Base-by-base conservation (phyloP, 2,797 vertebrate genomes). In the Acridotheres tristis region DNA sequence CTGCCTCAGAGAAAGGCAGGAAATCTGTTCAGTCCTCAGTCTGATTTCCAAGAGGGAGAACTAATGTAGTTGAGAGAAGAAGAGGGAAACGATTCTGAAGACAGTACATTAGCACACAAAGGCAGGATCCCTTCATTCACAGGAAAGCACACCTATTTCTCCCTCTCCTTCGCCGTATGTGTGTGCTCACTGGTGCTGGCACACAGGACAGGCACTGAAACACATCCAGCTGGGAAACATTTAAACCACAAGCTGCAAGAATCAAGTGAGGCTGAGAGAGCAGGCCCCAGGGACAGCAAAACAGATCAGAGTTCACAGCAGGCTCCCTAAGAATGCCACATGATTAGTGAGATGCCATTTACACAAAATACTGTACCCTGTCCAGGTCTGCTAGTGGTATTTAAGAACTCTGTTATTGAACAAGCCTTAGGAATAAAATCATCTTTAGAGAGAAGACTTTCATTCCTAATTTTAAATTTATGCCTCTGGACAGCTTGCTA, bases 61-160 rank as follows among this genome's bases (percentile, higher is more conserved):
- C 91, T 96, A 94, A 94, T 93, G 79, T 94, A 95, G 76, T 87
- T 95, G 85, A 96, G 95, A 95, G 87, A 82, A 91, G 75, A 91
- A 78, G 82, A 95, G 73, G 81, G 85, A 94, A 82, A 92, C 83
- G 12, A 63, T 92, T 96, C 91, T 90, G 82, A 90, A 71, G 66
- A 80, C 66, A 87, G 82, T 13, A 53, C 0, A 11, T 91, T 55
- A 85, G 42, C 47, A 85, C 58, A 88, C 32, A 71, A 94, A 78
- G 2, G 19, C 62, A 73, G 69, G 68, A 84, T 67, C 91, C 85
- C 79, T 79, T 93, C 66, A 50, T 65, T 68, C 57, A 82, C 93
- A 68, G 32, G 34, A 88, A 91, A 78, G 51, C 61, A 92, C 83
- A 43, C 11, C 43, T 74, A 30, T 50, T 85, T 84, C 82, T 74